Conservation (phyloP, 2,888 invertebrate genomes). For the Lepetodrilus schrolli region DNA sequence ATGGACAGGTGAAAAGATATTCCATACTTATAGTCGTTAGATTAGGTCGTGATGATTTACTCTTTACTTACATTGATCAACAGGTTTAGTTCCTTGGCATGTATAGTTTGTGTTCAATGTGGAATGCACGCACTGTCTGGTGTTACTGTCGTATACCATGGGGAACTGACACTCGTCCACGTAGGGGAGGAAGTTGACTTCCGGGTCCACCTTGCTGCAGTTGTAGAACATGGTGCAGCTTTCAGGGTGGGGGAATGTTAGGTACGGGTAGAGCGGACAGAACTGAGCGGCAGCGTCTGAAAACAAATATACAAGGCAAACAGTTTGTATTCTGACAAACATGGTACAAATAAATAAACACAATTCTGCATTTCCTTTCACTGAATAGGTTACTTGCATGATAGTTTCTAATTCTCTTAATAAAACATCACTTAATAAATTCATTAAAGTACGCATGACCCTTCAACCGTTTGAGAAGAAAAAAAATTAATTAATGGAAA, state of each 20-base stretch:
- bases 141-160: constrained; percentile 48
- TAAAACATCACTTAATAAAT: too few relatives aligned
- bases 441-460: too few relatives aligned
- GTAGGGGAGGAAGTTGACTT: constrained; percentile 48
- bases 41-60: too few relatives aligned
- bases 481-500: too few relatives aligned
- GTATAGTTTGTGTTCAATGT: not conserved
- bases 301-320: not conserved
- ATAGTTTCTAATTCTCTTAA: too few relatives aligned
- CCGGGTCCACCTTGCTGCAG: constrained; percentile 44
- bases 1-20: too few relatives aligned
- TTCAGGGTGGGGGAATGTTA: constrained; percentile 50
- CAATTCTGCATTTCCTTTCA: too few relatives aligned
- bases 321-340: too few relatives aligned
- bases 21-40: too few relatives aligned
- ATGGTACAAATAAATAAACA: too few relatives aligned
- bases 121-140: constrained; percentile 32
- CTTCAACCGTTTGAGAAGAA: too few relatives aligned
- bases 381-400: not conserved
- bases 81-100: not conserved
- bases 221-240: constrained; percentile 59
- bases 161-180: constrained; percentile 60
- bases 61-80: constrained; percentile 10
- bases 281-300: constrained; percentile 29
- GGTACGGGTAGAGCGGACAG: constrained; percentile 33